Percentiles rank a stretch among this genome's conserved stretches.
These are phyloP conservation scores for Apteryx owenii DNA, from an alignment of 2,113 vertebrate species.

Conservation along the genomic window DNA sequence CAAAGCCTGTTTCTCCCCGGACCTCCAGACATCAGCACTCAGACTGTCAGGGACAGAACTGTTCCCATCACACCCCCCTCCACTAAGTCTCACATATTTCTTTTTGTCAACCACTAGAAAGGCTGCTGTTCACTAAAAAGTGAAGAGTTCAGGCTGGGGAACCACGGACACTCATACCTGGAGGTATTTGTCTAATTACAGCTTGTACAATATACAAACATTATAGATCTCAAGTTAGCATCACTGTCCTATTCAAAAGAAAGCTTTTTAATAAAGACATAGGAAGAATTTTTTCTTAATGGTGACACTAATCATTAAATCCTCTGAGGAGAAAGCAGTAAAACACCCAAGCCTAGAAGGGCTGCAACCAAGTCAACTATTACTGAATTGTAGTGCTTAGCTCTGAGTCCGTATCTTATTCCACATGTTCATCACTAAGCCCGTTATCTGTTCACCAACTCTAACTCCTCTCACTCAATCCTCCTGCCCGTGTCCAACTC, in stretches of 20 bases:
- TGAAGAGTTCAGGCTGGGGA: neutral
- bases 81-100: neutral
- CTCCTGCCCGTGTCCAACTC: neutral
- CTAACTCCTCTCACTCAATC: neutral
- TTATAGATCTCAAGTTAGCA: neutral
- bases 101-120: neutral
- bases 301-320: neutral
- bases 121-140: rapidly evolving
- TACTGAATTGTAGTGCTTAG: neutral
- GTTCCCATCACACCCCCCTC: neutral
- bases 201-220: neutral
- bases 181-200: neutral
- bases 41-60: neutral
- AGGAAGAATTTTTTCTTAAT: neutral
- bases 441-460: neutral
- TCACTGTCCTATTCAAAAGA: neutral
- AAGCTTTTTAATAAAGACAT: neutral
- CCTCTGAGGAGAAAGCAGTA: neutral
- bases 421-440: neutral
- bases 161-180: neutral
- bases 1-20: neutral
- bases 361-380: neutral
- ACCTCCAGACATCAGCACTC: rapidly evolving
- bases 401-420: neutral
- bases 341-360: neutral